Base-by-base conservation (phyloP, 2,888 invertebrate genomes). In the Idaea biselata region DNA sequence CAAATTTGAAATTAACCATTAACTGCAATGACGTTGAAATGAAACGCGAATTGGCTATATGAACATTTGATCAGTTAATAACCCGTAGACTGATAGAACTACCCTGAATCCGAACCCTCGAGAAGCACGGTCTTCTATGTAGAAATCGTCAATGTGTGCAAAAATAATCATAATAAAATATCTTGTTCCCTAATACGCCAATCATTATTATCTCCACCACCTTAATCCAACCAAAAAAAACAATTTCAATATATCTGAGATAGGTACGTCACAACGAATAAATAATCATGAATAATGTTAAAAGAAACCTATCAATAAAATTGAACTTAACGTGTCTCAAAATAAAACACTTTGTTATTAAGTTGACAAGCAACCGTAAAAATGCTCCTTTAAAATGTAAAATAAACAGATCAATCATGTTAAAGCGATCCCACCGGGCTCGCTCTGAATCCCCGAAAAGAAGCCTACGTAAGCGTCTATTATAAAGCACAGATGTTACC, bases 371-470 rank as follows among this genome's bases (percentile, higher is more conserved):
- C 91, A 91, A 91, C 91, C 92, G 91, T 92, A 92, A 91, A 91
- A 92, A 91, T 90, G 90, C 87, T 88, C 86, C 88, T 91, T 91
- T 91, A 91, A 92, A 92, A 91, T 92, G 91, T 91, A 89, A 92
- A 92, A 92, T 91, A 92, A 92, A 92, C 92, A 91, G 91, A 92
- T 92, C 92, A 92, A 92, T 92, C 92, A 92, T 91, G 89, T 89
- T 89, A 87, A 89, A 90, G 87, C 86, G 89, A 90, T 91, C 91
- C 92, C 91, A 87, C 90, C 88, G 90, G 89, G 89, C 86, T 86
- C 86, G 82, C 79, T 76, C 79, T 78, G 86, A 89, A 70, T 88
- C 89, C 89, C 87, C 90, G 91, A 89, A 90, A 92, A 91, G 92
- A 90, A 90, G 89, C 86, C 91, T 89, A 88, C 88, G 89, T 91